A percentile compares a stretch with the other conserved stretches of the same genome.
Evolutionary conservation across 2,797 vertebrate species (phyloP).

Genomic region (Alfaro cultratus): DNA sequence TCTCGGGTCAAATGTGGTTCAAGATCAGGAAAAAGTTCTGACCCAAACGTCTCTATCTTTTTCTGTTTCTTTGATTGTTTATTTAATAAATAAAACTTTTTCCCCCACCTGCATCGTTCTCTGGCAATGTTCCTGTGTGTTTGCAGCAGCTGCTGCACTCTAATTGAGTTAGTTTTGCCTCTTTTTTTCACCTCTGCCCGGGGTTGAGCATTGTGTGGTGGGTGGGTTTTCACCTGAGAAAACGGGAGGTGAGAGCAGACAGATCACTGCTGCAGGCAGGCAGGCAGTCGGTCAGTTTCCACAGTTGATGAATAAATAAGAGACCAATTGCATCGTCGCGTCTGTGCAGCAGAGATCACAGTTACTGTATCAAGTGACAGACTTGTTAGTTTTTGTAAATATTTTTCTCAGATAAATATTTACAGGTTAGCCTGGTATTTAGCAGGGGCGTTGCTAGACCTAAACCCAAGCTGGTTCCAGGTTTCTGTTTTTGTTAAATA

Average conservation of each 20-base stretch:
- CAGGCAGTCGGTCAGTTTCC: constrained; percentile 61
- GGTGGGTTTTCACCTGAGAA: constrained; percentile 44
- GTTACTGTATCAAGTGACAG: constrained; percentile 62
- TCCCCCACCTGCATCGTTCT: not conserved
- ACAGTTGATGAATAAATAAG: constrained; percentile 78
- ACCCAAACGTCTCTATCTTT: not conserved
- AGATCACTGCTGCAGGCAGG: constrained; percentile 32
- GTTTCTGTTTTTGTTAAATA: not conserved
- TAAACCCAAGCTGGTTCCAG: not conserved
- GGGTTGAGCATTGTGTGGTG: not conserved
- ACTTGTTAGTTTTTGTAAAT: constrained; percentile 3
- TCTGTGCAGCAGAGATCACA: constrained; percentile 63
- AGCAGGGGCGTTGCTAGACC: not conserved
- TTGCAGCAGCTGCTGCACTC: constrained; percentile 14
- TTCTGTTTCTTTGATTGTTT: not conserved
- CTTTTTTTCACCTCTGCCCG: not conserved
- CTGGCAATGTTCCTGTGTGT: not conserved
- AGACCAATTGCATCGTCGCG: constrained; percentile 65
- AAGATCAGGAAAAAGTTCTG: not conserved
- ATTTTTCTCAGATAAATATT: not conserved
- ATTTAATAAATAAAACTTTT: not conserved
- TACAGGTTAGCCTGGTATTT: not conserved
- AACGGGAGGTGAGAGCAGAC: constrained; percentile 54
- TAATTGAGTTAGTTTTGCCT: constrained; percentile 10
- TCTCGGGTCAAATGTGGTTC: constrained; percentile 55